Evolutionary conservation across 1,140 invertebrate genomes (phyloP).

Genomic region (Prorops nasuta): DNA sequence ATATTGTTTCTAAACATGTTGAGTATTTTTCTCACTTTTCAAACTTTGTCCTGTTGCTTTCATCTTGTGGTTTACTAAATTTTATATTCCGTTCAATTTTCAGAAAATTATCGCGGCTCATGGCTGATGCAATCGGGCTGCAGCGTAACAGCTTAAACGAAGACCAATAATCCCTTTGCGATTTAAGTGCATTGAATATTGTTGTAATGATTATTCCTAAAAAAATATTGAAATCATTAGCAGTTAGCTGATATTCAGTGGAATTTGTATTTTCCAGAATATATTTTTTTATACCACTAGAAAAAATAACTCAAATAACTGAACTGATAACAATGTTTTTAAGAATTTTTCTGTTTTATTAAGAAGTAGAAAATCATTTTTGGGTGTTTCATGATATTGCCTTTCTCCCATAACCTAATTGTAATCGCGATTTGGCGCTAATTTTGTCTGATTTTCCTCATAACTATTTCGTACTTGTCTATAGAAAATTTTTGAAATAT

Average conservation of each 20-base stretch:
- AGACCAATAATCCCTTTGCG: constrained; percentile 17
- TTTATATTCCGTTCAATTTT: constrained; percentile 13
- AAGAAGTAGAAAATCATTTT: not conserved
- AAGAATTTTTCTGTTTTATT: not conserved
- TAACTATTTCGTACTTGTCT: too few species aligned
- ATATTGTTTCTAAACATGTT: constrained; percentile 16
- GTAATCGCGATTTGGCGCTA: too few species aligned
- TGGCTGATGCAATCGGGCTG: not conserved
- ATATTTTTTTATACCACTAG: constrained; percentile 12
- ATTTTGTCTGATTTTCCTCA: too few species aligned
- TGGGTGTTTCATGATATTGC: not conserved
- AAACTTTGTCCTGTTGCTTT: constrained; percentile 9
- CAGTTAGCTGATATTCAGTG: constrained; percentile 8
- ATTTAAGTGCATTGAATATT: constrained; percentile 4
- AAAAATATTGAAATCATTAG: constrained; percentile 10
- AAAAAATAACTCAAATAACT: constrained; percentile 15
- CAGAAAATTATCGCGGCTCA: constrained; percentile 9
- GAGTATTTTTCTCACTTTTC: too few species aligned
- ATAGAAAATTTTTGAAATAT: too few species aligned
- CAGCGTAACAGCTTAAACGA: constrained; percentile 1
- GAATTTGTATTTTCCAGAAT: too few species aligned
- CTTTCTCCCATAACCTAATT: too few species aligned
- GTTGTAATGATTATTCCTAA: constrained; percentile 12
- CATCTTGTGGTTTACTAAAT: not conserved
- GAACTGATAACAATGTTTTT: not conserved